Base-by-base conservation (phyloP, 2,888 invertebrate genomes). In the Cataglyphis altisquamis region DNA sequence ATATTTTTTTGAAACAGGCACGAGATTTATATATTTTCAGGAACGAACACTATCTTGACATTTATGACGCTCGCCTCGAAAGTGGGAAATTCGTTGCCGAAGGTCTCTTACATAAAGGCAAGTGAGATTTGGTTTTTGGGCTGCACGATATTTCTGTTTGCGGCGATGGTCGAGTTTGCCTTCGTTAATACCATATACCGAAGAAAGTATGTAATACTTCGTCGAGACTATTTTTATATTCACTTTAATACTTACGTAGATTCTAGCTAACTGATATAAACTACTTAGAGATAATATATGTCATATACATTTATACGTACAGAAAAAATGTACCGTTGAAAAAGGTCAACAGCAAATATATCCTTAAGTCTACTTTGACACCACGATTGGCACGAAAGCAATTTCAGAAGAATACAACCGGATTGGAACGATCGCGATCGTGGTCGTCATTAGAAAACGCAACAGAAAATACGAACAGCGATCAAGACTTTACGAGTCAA, bases 61-160 rank as follows among this genome's bases (percentile, higher is more conserved):
- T 98, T 98, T 92, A 98, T 98, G 91, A 98, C 98, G 18, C 95
- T 98, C 84, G 98, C 98, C 52, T 97, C 98, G 9, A 97, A 98
- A 52, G 97, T 98, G 91, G 97, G 97, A 70, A 98, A 98, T 94
- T 97, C 97, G 8, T 95, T 98, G 85, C 98, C 98, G 0, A 98
- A 98, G 95, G 98, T 98, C 32, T 98, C 98, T 2, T 98, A 98
- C 92, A 98, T 98, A 85, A 98, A 98, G 95, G 97, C 98, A 3
- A 98, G 98, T 86, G 98, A 98, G 95, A 97, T 98, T 85, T 98
- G 98, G 98, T 98, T 98, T 94, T 95, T 98, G 78, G 98, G 97
- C 6, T 98, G 98, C 92, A 97, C 97, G 1, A 97, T 97, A 64
- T 98, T 98, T 92, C 97, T 98, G 89, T 98, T 98, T 94, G 97